Conservation (phyloP, 2,888 invertebrate genomes). For the Lucinisca nassula region DNA sequence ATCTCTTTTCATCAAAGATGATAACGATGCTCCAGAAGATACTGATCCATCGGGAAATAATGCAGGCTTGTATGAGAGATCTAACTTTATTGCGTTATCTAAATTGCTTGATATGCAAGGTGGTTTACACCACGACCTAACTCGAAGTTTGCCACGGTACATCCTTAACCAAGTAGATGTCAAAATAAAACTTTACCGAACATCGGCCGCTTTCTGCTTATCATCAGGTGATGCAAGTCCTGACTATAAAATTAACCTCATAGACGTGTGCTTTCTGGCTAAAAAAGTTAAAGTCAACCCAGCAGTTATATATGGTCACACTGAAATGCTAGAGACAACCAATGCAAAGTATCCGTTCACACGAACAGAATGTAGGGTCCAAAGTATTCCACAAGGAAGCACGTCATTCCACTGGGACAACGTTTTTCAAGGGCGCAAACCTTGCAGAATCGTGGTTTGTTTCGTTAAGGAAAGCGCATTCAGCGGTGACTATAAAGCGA, state of each 20-base stretch:
- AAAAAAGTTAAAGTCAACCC: background rate
- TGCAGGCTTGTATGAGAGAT: background rate
- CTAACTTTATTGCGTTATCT: background rate
- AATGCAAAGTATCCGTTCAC: conserved; percentile 25
- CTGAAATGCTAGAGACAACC: background rate
- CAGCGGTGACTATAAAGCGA: background rate
- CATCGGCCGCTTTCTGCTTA: background rate
- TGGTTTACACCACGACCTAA: background rate
- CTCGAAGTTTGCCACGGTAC: background rate
- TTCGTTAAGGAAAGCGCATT: background rate
- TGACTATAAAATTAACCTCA: background rate
- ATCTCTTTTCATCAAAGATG: conserved; percentile 40
- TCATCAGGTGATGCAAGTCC: background rate
- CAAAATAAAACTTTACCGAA: background rate
- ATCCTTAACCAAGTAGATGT: background rate
- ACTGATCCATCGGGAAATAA: background rate
- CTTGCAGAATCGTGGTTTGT: background rate
- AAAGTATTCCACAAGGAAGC: conserved; percentile 15
- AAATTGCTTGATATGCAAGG: background rate
- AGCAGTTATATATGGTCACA: background rate
- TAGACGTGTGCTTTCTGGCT: background rate
- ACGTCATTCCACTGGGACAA: background rate
- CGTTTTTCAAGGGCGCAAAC: background rate
- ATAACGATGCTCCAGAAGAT: background rate
- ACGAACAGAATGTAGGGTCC: conserved; percentile 5